A percentile compares a stretch with the other conserved stretches of the same genome.
These are phyloP conservation scores for Gandaritis pyraliata DNA, from an alignment of 2,888 invertebrate species.

Conservation along the genomic window DNA sequence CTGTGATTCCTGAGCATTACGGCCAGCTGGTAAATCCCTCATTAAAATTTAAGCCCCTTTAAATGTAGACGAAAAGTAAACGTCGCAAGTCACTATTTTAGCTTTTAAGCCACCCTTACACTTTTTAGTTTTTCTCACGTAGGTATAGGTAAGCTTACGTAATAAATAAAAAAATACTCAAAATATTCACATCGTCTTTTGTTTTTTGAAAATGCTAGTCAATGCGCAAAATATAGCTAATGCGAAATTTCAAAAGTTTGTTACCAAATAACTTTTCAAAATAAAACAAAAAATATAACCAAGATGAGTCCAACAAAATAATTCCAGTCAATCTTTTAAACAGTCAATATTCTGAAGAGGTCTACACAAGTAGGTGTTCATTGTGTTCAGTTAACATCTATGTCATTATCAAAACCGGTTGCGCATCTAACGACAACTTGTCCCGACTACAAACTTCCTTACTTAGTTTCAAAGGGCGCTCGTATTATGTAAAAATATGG, in stretches of 20 bases:
- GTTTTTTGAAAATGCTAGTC: too few relatives aligned
- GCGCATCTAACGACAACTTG: conserved; percentile 20
- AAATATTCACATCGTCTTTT: too few relatives aligned
- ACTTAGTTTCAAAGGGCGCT: conserved; percentile 27
- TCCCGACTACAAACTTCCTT: conserved; percentile 27
- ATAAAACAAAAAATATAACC: conserved; percentile 2
- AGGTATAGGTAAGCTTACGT: too few relatives aligned
- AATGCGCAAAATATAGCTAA: too few relatives aligned
- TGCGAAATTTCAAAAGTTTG: too few relatives aligned
- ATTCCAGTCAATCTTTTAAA: conserved; percentile 21
- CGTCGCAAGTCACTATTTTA: too few relatives aligned
- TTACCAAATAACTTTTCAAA: too few relatives aligned
- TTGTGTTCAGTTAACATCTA: conserved; percentile 24
- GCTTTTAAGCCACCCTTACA: too few relatives aligned
- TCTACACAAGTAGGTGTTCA: conserved; percentile 28
- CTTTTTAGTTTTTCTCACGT: too few relatives aligned
- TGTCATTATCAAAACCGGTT: conserved; percentile 29
- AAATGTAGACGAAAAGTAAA: too few relatives aligned
- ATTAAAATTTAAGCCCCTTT: background rate
- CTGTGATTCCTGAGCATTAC: background rate
- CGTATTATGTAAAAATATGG: conserved; percentile 26
- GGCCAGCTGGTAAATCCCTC: background rate
- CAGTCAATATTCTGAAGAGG: conserved; percentile 21
- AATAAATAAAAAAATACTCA: too few relatives aligned
- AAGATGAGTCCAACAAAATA: conserved; percentile 13